Conservation (phyloP, 2,888 invertebrate species). For the Lymantria dispar region DNA sequence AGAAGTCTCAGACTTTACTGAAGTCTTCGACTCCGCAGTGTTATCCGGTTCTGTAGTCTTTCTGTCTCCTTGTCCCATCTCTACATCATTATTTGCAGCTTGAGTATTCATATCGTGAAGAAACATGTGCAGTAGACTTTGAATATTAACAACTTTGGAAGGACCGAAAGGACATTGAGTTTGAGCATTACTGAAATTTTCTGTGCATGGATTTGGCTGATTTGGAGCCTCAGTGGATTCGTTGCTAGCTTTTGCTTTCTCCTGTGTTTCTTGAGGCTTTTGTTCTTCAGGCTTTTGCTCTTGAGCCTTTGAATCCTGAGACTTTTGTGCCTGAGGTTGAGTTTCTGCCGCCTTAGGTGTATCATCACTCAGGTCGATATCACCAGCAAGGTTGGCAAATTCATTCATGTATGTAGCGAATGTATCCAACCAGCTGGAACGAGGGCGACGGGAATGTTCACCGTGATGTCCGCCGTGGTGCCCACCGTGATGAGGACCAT, state of each 20-base stretch:
- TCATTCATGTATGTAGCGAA: conserved; percentile 78
- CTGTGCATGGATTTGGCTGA: conserved; percentile 16
- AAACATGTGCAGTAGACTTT: conserved; percentile 10
- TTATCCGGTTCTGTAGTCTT: conserved; percentile 23
- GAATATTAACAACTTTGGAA: background rate
- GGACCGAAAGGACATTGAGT: conserved; percentile 3
- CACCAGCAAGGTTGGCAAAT: conserved; percentile 76
- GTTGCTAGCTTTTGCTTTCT: conserved; percentile 16
- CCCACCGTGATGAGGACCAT: conserved; percentile 12
- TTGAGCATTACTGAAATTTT: conserved; percentile 6
- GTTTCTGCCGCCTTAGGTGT: conserved; percentile 24
- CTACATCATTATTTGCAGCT: conserved; percentile 34
- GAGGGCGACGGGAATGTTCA: conserved; percentile 41
- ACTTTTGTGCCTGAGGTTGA: conserved; percentile 13
- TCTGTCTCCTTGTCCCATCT: conserved; percentile 45
- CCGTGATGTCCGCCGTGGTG: conserved; percentile 25
- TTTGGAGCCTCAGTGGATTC: conserved; percentile 14
- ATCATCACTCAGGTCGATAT: conserved; percentile 43
- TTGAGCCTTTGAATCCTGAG: conserved; percentile 18
- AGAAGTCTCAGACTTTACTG: background rate
- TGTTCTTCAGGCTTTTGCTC: background rate
- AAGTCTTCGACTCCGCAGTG: conserved; percentile 1
- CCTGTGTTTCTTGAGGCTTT: conserved; percentile 16
- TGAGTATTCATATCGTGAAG: conserved; percentile 5
- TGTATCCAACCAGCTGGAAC: conserved; percentile 71